Percentiles rank a stretch among this genome's conserved stretches.
These are phyloP conservation scores for Ptychoptera contaminata DNA, from an alignment of 2,888 invertebrate species.

Conservation along the genomic window DNA sequence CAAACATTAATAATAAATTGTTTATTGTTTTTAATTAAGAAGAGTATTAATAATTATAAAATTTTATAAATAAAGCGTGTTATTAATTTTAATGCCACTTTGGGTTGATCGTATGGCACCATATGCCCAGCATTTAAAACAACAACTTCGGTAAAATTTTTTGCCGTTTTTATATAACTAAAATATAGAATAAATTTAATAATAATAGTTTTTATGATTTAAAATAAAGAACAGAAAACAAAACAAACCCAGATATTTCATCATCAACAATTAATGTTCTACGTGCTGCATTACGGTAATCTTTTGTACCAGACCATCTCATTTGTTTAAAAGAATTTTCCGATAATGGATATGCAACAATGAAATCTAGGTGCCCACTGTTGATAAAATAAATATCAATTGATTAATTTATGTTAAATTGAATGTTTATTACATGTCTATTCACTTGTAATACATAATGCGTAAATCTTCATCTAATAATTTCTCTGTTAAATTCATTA, in stretches of 20 bases:
- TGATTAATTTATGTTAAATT: no score
- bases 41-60: no score
- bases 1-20: no score
- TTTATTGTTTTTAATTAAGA: no score
- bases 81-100: conserved; percentile 41
- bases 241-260: conserved; percentile 34
- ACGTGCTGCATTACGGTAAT: conserved; percentile 33
- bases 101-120: conserved; percentile 47
- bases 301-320: conserved; percentile 32
- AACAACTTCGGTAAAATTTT: conserved; percentile 42
- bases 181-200: conserved; percentile 27
- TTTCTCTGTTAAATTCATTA: conserved; percentile 39
- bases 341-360: conserved; percentile 48
- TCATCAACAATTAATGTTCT: conserved; percentile 33
- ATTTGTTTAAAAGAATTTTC: conserved; percentile 35
- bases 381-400: no score
- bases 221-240: conserved; percentile 11
- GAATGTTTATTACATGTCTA: no score
- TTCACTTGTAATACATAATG: conserved; percentile 14
- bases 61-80: conserved; percentile 35
- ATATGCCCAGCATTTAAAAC: conserved; percentile 50
- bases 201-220: neutral
- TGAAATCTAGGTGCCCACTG: conserved; percentile 44
- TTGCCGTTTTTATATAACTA: conserved; percentile 36
- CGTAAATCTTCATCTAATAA: conserved; percentile 36